Conservation (phyloP, 2,113 vertebrate genomes). For the Phyllopteryx taeniolatus region DNA sequence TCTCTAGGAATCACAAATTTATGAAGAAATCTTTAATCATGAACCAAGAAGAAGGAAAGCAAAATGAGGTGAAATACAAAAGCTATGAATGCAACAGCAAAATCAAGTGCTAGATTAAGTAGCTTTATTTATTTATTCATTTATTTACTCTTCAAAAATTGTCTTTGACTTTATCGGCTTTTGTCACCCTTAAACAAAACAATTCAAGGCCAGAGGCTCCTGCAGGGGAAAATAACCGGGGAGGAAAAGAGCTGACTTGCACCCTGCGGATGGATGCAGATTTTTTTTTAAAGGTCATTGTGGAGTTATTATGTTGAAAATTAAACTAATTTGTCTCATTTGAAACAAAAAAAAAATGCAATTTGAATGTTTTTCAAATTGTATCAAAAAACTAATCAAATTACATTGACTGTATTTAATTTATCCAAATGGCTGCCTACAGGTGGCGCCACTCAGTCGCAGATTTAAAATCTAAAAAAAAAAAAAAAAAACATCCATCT, state of each 20-base stretch:
- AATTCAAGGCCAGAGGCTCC: neutral
- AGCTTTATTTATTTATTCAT: neutral
- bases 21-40: neutral
- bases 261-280: constrained; percentile 18
- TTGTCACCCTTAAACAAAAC: neutral
- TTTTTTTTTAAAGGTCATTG: constrained; percentile 19
- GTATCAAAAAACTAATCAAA: constrained; percentile 36
- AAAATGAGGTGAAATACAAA: neutral
- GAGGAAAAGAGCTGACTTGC: constrained; percentile 6
- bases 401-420: constrained; percentile 50
- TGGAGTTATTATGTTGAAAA: constrained; percentile 12
- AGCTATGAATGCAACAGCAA: neutral
- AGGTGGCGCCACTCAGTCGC: constrained; percentile 83
- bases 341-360: neutral
- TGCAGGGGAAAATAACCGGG: neutral
- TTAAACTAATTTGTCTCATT: neutral
- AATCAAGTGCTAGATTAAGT: neutral
- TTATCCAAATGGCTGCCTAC: constrained; percentile 78
- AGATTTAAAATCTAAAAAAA: constrained; percentile 17
- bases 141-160: neutral
- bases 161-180: neutral
- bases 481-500: constrained; percentile 30
- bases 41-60: neutral
- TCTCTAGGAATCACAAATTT: constrained; percentile 25
- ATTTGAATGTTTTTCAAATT: neutral